phyloP scores from a whole-genome alignment of 1,140 invertebrate species.

The Meloidogyne chitwoodi region DNA sequence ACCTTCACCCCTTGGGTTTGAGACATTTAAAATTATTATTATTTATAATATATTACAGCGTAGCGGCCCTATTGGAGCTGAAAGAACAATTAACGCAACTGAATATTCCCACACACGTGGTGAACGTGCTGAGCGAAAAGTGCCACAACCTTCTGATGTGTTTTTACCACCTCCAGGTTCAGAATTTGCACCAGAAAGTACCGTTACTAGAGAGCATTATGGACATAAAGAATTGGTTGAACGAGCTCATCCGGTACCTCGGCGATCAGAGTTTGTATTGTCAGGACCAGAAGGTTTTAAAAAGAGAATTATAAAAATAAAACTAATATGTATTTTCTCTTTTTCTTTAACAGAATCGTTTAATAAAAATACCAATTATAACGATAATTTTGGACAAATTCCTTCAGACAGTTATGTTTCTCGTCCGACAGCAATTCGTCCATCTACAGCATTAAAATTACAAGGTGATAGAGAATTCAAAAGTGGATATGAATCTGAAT shows the following conservation, averaged over 20 bases:
- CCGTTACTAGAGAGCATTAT: not conserved
- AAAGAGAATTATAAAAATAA: no score
- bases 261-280: not conserved
- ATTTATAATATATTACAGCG: not conserved
- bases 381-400: conserved; percentile 1
- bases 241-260: not conserved
- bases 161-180: not conserved
- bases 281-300: not conserved
- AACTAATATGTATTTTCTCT: no score
- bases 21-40: no score
- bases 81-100: conserved; percentile 2
- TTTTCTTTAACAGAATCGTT: not conserved
- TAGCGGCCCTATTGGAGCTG: not conserved
- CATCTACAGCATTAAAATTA: conserved; percentile 3
- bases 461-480: not conserved
- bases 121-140: conserved; percentile 5
- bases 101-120: conserved; percentile 6
- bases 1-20: no score
- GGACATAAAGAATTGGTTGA: not conserved
- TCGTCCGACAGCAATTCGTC: not conserved
- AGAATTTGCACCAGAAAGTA: not conserved
- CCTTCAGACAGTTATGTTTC: not conserved
- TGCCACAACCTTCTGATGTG: conserved; percentile 9
- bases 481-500: conserved; percentile 8
- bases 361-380: conserved; percentile 4